Base-by-base conservation (phyloP, 2,888 invertebrate genomes). In the Phalera bucephala region DNA sequence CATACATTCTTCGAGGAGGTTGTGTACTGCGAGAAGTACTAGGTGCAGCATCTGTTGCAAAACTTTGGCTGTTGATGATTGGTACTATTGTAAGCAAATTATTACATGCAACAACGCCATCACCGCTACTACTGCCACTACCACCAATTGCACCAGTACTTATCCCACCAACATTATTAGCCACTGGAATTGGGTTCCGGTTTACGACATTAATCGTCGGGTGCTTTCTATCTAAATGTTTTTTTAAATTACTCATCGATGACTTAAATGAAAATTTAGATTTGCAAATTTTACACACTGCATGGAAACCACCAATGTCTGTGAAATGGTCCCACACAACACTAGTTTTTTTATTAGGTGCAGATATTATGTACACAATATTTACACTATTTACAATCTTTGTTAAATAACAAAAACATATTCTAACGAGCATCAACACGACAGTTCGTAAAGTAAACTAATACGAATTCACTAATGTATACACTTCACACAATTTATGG, bases 171-270 rank as follows among this genome's bases (percentile, higher is more conserved):
- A 19, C n/a, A n/a, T n/a, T n/a, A n/a, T n/a, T n/a, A n/a, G n/a
- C n/a, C n/a, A n/a, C n/a, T n/a, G n/a, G n/a, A n/a, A n/a, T n/a
- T n/a, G n/a, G n/a, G n/a, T n/a, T 31, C 7, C 21, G 2, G 13
- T 12, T n/a, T 4, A 31, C 12, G 8, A 31, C 11, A 7, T 13
- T 9, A 11, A 31, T 12, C 11, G 22, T 22, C 2, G 32, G 32
- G 17, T 32, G 32, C 9, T 22, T 32, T 25, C 12, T 32, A n/a
- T 32, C 11, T 15, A 32, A n/a, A 23, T 32, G 32, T 32, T 32
- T 32, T 10, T 23, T 32, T 25, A 25, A 25, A 15, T 32, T 25
- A n/a, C 23, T 15, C 5, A 32, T 25, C 3, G 32, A 9, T 3
- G 23, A 17, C 19, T 29, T 29, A 15, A 17, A 29, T 6, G 9